phyloP scores from a whole-genome alignment of 2,888 invertebrate genomes.

The Orthonychiurus folsomi region DNA sequence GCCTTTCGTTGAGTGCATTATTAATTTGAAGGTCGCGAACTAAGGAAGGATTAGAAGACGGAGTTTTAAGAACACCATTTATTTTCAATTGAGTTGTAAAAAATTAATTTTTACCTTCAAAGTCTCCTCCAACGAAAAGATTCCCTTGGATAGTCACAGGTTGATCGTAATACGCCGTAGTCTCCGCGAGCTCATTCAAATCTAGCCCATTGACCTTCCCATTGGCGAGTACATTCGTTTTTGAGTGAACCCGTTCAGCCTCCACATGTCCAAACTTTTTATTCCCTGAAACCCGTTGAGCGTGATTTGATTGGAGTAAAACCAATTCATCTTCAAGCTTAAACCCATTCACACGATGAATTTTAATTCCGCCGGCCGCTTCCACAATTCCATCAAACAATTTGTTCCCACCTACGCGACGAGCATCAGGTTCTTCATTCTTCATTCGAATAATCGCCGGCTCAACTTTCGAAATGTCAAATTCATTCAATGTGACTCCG shows the following conservation, averaged over 20 bases:
- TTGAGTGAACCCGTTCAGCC: background rate
- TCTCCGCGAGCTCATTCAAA: conserved; percentile 11
- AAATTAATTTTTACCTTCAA: conserved; percentile 11
- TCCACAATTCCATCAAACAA: conserved; percentile 16
- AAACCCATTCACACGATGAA: conserved; percentile 5
- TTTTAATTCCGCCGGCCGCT: conserved; percentile 11
- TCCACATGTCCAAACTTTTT: conserved; percentile 14
- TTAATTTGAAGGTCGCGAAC: conserved; percentile 13
- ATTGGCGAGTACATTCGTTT: conserved; percentile 11
- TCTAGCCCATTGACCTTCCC: conserved; percentile 22
- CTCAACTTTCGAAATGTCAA: conserved; percentile 21
- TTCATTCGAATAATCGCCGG: conserved; percentile 10
- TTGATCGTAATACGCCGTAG: conserved; percentile 19
- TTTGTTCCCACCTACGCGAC: conserved; percentile 22
- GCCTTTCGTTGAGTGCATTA: conserved; percentile 12
- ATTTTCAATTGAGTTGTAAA: background rate
- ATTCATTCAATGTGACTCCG: conserved; percentile 17
- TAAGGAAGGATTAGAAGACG: conserved; percentile 12
- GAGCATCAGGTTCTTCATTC: background rate
- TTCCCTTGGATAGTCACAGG: conserved; percentile 13
- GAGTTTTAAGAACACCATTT: conserved; percentile 1
- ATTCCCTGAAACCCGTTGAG: conserved; percentile 4
- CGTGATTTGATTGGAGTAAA: conserved; percentile 9
- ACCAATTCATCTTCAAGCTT: conserved; percentile 13
- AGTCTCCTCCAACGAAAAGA: conserved; percentile 14